Evolutionary conservation across 2,113 vertebrate species (phyloP).

Genomic region (Campylorhamphus procurvoides): DNA sequence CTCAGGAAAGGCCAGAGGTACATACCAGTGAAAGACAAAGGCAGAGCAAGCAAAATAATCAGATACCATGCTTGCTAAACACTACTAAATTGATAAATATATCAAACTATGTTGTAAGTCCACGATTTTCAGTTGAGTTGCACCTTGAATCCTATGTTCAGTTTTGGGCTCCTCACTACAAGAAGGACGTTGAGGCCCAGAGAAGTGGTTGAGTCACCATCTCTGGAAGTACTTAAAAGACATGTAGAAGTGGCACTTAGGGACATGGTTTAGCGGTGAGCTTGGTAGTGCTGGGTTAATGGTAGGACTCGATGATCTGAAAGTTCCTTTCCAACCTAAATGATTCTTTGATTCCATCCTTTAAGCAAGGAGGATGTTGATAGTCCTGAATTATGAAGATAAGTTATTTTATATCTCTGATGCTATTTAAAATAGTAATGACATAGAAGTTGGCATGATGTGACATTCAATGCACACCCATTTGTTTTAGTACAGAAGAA

Average conservation of each 20-base stretch:
- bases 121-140: neutral
- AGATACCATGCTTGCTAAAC: constrained; percentile 13
- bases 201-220: neutral
- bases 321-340: neutral
- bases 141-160: neutral
- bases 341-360: neutral
- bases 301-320: rapidly evolving
- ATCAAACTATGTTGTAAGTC: neutral
- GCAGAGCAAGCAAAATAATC: neutral
- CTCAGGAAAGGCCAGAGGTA: neutral
- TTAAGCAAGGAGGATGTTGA: neutral
- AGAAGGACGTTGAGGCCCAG: rapidly evolving
- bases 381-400: neutral
- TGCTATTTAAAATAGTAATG: neutral
- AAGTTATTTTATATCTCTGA: neutral
- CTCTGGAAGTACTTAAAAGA: neutral
- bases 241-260: neutral
- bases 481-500: neutral
- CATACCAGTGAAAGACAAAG: neutral
- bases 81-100: constrained; percentile 19
- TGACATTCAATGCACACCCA: neutral
- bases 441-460: neutral
- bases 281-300: neutral
- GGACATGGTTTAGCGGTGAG: neutral
- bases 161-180: neutral